These are phyloP conservation scores for Thripadectes ignobilis DNA, from an alignment of 2,797 vertebrate species.

Conservation along the genomic window DNA sequence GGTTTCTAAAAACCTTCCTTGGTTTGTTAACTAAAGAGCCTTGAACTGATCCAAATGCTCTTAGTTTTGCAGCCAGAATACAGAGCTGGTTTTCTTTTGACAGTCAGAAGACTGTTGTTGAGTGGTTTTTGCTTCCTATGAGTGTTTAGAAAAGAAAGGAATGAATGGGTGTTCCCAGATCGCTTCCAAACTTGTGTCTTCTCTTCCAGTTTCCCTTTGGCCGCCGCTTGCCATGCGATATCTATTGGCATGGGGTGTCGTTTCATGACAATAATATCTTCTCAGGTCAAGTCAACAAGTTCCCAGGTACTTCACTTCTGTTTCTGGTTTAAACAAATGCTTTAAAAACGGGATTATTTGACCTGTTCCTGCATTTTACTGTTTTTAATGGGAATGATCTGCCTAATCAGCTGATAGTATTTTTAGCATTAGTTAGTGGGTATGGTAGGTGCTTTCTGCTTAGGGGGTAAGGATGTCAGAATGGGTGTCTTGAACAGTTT, in stretches of 20 bases:
- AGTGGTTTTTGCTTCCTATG: neutral
- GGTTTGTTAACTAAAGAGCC: neutral
- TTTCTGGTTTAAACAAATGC: neutral
- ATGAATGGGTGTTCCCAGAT: neutral
- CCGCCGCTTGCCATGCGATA: slow-evolving; percentile 90
- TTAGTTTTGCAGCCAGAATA: neutral
- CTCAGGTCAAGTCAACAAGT: slow-evolving; percentile 98
- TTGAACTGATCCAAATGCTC: neutral
- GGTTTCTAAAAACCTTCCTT: neutral
- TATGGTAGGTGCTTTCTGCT: neutral
- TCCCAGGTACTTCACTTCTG: slow-evolving; percentile 85
- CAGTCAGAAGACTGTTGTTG: neutral
- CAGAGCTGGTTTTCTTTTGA: neutral
- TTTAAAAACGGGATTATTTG: neutral
- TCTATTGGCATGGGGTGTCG: slow-evolving; percentile 97
- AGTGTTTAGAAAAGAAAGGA: neutral
- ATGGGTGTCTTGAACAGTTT: neutral
- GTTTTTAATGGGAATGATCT: neutral
- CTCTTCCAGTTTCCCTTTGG: slow-evolving; percentile 87
- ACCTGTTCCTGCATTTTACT: neutral
- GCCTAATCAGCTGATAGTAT: neutral
- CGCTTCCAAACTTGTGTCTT: neutral
- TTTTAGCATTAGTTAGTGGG: neutral
- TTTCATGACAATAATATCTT: slow-evolving; percentile 92
- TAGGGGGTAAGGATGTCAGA: neutral